A percentile compares a stretch with the other conserved stretches of the same genome.
Conservation (phyloP, 2,113 vertebrate genomes). For the Phainopepla nitens region DNA sequence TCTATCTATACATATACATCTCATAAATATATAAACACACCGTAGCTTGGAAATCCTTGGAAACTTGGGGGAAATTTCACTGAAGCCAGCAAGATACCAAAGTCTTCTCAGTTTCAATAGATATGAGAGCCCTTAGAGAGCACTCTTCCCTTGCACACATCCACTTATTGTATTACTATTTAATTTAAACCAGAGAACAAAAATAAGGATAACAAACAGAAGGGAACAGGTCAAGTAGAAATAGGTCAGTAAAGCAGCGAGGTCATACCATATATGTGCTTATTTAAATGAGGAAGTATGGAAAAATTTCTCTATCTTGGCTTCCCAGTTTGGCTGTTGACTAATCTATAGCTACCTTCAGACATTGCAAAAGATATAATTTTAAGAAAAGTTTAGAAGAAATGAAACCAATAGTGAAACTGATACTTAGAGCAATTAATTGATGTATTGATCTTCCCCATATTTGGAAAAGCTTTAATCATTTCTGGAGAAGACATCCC, state of each 20-base stretch:
- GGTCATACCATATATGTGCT: background rate
- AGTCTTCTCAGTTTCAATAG: background rate
- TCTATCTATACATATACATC: fast-evolving
- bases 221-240: background rate
- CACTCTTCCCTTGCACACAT: background rate
- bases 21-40: background rate
- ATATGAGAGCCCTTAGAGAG: background rate
- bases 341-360: background rate
- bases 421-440: background rate
- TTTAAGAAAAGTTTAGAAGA: background rate
- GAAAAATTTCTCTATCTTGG: background rate
- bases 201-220: background rate
- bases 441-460: background rate
- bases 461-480: background rate
- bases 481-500: background rate
- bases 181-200: background rate
- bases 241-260: background rate
- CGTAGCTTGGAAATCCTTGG: background rate
- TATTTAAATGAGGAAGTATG: background rate
- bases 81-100: background rate
- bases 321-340: background rate
- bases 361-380: background rate
- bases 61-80: background rate
- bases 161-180: background rate
- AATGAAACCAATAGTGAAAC: background rate